Conservation (phyloP, 1,140 invertebrate genomes). For the Cherax destructor region DNA sequence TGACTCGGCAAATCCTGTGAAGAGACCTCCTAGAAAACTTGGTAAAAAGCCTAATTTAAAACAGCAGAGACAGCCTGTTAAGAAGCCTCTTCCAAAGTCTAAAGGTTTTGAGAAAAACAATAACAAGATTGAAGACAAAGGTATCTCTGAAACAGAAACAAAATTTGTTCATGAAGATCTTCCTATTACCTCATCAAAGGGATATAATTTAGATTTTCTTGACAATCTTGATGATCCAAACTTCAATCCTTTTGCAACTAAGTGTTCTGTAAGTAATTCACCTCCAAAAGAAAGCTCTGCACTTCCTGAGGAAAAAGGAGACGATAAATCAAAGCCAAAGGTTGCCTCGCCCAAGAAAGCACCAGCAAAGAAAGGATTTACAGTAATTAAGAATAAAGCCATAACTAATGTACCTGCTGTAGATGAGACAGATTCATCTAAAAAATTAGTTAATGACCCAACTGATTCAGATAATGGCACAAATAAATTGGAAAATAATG, state of each 20-base stretch:
- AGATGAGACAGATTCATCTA: not conserved
- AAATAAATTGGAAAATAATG: not conserved
- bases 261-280: constrained; percentile 62
- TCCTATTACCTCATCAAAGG: constrained; percentile 65
- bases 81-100: constrained; percentile 20
- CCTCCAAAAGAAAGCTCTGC: constrained; percentile 45
- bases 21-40: constrained; percentile 48
- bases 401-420: constrained; percentile 8
- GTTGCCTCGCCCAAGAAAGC: constrained; percentile 29
- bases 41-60: constrained; percentile 10
- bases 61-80: constrained; percentile 17
- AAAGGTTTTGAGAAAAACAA: constrained; percentile 52
- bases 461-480: not conserved
- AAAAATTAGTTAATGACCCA: not conserved
- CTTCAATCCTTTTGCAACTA: constrained; percentile 65
- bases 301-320: not conserved
- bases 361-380: constrained; percentile 49
- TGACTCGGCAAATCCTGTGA: not conserved
- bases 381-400: constrained; percentile 37
- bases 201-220: constrained; percentile 70
- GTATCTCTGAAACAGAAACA: not conserved
- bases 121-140: constrained; percentile 31
- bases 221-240: constrained; percentile 68
- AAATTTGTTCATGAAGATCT: constrained; percentile 43
- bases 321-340: constrained; percentile 34